Evolutionary conservation across 2,113 vertebrate species (phyloP).

Genomic region (Notarius quadriscutis): DNA sequence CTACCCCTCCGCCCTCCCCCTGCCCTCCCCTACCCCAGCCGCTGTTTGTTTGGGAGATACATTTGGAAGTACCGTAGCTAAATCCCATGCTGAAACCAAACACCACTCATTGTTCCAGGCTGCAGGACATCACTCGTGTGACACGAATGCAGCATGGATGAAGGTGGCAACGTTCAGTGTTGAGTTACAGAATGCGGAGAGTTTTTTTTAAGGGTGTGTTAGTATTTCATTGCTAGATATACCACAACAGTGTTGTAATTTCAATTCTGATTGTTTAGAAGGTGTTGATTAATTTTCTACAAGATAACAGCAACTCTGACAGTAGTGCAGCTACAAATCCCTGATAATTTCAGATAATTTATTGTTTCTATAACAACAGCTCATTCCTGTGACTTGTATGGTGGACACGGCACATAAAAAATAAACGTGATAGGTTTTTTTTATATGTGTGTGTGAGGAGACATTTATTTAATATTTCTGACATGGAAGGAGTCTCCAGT

Average conservation of each 20-base stretch:
- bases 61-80: slow-evolving; percentile 70
- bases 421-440: too few relatives aligned
- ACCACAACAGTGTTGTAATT: background rate
- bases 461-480: background rate
- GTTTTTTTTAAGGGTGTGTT: background rate
- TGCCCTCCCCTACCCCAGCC: slow-evolving; percentile 17
- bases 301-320: background rate
- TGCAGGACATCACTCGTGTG: slow-evolving; percentile 68
- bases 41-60: slow-evolving; percentile 69
- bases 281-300: background rate
- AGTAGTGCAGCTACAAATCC: background rate
- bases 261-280: background rate
- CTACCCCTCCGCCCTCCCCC: background rate
- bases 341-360: background rate
- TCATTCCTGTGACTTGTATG: background rate
- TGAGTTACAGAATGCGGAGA: slow-evolving; percentile 38
- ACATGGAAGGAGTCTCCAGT: background rate
- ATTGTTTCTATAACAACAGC: background rate
- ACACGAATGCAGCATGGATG: slow-evolving; percentile 64
- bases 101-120: slow-evolving; percentile 71
- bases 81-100: slow-evolving; percentile 73
- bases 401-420: background rate
- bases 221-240: background rate
- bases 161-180: slow-evolving; percentile 50
- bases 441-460: too few relatives aligned